Base-by-base conservation (phyloP, 2,888 invertebrate genomes). In the Prosapia bicincta region DNA sequence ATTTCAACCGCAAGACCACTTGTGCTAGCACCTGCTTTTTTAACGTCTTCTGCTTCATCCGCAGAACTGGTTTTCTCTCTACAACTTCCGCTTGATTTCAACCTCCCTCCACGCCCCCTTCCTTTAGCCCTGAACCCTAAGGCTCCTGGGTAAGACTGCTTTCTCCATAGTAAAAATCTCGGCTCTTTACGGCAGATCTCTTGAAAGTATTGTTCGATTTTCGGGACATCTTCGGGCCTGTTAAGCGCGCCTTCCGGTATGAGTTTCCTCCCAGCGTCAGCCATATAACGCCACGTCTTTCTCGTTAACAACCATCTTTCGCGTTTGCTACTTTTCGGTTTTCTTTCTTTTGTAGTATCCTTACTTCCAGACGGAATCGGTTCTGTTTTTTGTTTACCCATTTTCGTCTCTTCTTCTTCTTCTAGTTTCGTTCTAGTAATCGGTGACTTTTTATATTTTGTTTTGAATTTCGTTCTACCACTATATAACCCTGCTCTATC, bases 271-370 rank as follows among this genome's bases (percentile, higher is more conserved):
- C 95, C 95, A 30, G 95, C 94, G 81, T 95, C 95, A n/a, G 94
- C 90, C 95, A 96, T 96, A 85, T 95, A 95, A 81, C 94, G 88
- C 95, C 95, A 95, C 69, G 95, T 95, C 86, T 96, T 95, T 77
- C 95, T 87, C 67, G 95, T 95, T 77, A 95, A 88, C 77, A 95
- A 87, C 95, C 95, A 96, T 84, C 95, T 89, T 85, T 95, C 95
- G 83, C 92, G 92, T 71, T 84, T 83, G 0, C 88, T 88, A 78
- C 87, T 88, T 83, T 88, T 88, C 81, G 88, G 86, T 76, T 83
- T 84, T 70, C 82, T 80, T 71, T 89, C 87, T 81, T 88, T 89
- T 13, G 54, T 6, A 25, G n/a, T 10, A 7, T 74, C 74, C 26
- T 32, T 72, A 38, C 66, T 30, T 7, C 72, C 38, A 2, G 69